Evolutionary conservation across 2,113 vertebrate species (phyloP).

Genomic region (Arizona elegans): DNA sequence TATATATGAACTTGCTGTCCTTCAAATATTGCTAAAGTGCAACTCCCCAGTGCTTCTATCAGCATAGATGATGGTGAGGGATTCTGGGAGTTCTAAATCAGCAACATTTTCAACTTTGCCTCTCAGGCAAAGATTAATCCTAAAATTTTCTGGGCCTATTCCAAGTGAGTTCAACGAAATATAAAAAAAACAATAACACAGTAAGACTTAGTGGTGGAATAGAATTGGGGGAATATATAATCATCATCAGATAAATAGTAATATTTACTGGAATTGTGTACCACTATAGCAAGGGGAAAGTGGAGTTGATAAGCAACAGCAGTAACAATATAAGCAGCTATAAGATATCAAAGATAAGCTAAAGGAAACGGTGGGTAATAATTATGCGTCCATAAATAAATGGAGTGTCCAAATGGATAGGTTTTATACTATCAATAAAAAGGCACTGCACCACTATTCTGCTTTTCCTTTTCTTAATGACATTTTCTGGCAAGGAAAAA

Average conservation of each 20-base stretch:
- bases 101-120: background rate
- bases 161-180: fast-evolving
- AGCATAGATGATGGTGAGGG: background rate
- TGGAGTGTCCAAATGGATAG: background rate
- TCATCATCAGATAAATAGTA: background rate
- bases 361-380: background rate
- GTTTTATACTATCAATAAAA: background rate
- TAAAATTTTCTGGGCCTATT: background rate
- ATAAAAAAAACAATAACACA: background rate
- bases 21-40: background rate
- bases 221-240: background rate
- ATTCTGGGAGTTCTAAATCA: background rate
- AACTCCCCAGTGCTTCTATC: background rate
- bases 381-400: background rate
- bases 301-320: background rate
- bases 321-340: background rate
- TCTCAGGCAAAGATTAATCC: background rate
- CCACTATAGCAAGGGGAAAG: slow-evolving; percentile 5
- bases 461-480: background rate
- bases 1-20: background rate
- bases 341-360: background rate
- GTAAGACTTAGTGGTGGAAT: background rate
- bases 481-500: background rate
- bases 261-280: background rate
- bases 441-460: background rate